A percentile compares a stretch with the other conserved stretches of the same genome.
phyloP scores from a whole-genome alignment of 2,888 invertebrate species.

The Drosophila maculinotata region DNA sequence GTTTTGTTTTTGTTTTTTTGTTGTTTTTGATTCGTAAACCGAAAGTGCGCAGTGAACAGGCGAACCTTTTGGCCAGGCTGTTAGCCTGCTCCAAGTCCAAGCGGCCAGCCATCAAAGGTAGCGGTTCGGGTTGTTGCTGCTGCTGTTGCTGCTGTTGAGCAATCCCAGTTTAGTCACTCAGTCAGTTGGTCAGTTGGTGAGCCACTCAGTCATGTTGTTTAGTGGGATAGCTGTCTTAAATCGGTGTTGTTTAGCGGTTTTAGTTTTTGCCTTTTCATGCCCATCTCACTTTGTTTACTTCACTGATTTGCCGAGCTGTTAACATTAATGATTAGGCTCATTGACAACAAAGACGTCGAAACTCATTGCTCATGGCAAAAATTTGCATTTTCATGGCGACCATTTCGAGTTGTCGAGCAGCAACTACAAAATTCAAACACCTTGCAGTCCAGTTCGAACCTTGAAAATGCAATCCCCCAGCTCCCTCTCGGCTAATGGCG shows the following conservation, averaged over 20 bases:
- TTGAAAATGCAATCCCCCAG: conserved; percentile 58
- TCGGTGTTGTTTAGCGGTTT: conserved; percentile 53
- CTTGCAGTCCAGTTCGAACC: conserved; percentile 52
- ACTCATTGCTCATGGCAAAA: conserved; percentile 58
- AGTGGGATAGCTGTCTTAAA: conserved; percentile 44
- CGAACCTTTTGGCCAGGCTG: conserved; percentile 67
- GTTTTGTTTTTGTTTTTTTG: conserved; percentile 54
- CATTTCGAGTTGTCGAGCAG: conserved; percentile 29
- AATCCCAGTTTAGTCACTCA: conserved; percentile 61
- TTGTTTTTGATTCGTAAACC: conserved; percentile 50
- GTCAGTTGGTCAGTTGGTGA: conserved; percentile 35
- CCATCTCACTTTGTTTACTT: conserved; percentile 53
- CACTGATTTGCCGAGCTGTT: conserved; percentile 33
- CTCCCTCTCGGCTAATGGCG: background rate
- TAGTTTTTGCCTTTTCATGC: conserved; percentile 61
- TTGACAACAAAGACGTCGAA: conserved; percentile 52
- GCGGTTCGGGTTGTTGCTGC: conserved; percentile 21
- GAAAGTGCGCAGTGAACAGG: conserved; percentile 65
- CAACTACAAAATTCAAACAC: conserved; percentile 21
- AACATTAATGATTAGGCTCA: conserved; percentile 66
- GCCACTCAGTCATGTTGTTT: conserved; percentile 32
- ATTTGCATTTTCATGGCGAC: conserved; percentile 73
- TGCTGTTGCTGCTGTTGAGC: conserved; percentile 46
- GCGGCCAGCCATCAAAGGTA: conserved; percentile 69
- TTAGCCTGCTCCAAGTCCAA: conserved; percentile 42